Percentiles rank a stretch among this genome's conserved stretches.
Conservation (phyloP, 2,888 invertebrate genomes). For the Tryphoninae sp. region DNA sequence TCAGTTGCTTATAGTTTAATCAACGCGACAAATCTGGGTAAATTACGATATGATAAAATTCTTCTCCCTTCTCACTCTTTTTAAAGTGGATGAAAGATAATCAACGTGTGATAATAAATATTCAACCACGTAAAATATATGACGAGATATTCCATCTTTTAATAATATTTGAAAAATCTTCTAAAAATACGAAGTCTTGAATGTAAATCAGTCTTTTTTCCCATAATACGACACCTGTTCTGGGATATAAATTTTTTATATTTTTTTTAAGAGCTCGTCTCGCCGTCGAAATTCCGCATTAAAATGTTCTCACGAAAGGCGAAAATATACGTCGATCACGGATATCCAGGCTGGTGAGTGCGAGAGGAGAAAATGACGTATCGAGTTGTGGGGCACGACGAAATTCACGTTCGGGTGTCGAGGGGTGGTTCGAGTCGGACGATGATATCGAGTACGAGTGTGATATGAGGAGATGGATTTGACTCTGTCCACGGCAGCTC, state of each 20-base stretch:
- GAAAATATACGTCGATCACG: neutral
- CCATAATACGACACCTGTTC: no score
- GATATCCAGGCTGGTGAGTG: neutral
- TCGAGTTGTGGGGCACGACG: neutral
- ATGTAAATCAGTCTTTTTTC: no score
- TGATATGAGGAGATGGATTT: slow-evolving; percentile 30
- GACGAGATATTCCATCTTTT: no score
- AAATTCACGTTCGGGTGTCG: neutral
- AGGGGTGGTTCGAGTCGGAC: slow-evolving; percentile 26
- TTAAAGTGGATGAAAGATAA: no score
- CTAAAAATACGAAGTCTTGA: no score
- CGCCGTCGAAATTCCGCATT: neutral
- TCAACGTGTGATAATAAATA: no score
- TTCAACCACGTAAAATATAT: no score
- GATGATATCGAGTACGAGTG: slow-evolving; percentile 21
- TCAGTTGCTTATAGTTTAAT: no score
- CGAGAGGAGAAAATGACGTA: neutral
- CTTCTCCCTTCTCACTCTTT: no score
- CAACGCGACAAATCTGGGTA: no score
- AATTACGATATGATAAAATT: no score
- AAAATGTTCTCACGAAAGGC: neutral
- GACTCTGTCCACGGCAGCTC: slow-evolving; percentile 8
- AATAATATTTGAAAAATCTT: no score
- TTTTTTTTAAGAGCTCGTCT: neutral
- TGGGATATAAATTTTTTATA: neutral